Conservation (phyloP, 2,888 invertebrate genomes). For the Encarsia formosa region DNA sequence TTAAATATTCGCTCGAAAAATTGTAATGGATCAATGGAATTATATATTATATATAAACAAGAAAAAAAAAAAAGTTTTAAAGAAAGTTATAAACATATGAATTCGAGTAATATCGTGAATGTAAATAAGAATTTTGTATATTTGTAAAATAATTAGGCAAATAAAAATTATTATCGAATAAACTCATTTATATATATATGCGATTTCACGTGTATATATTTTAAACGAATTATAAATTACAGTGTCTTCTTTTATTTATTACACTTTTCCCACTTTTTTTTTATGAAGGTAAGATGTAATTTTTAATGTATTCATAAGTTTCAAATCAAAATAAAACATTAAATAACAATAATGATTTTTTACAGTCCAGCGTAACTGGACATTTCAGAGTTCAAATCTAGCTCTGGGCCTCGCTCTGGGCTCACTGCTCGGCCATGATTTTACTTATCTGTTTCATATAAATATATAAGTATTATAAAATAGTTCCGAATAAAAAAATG, state of each 20-base stretch:
- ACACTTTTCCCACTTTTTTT: not conserved
- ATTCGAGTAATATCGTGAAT: conserved; percentile 21
- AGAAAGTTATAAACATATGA: conserved; percentile 16
- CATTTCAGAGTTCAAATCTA: too few species aligned
- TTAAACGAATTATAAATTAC: conserved; percentile 12
- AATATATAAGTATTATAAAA: too few species aligned
- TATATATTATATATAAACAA: conserved; percentile 8
- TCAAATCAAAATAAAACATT: too few species aligned
- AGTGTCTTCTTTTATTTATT: conserved; percentile 1
- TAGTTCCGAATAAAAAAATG: not conserved
- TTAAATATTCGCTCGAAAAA: conserved; percentile 18
- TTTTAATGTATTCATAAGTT: too few species aligned
- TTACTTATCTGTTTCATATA: too few species aligned
- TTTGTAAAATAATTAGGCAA: conserved; percentile 27
- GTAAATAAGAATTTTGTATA: conserved; percentile 30
- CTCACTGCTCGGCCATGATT: too few species aligned
- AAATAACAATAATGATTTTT: too few species aligned
- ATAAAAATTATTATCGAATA: conserved; percentile 19
- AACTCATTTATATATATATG: conserved; percentile 25
- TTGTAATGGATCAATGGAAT: not conserved
- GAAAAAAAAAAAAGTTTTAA: not conserved
- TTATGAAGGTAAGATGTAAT: too few species aligned
- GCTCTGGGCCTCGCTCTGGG: too few species aligned
- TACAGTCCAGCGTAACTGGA: too few species aligned
- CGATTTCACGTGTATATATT: conserved; percentile 20